phyloP scores from a whole-genome alignment of 1,140 invertebrate genomes.

The Trachymyrmex septentrionalis region DNA sequence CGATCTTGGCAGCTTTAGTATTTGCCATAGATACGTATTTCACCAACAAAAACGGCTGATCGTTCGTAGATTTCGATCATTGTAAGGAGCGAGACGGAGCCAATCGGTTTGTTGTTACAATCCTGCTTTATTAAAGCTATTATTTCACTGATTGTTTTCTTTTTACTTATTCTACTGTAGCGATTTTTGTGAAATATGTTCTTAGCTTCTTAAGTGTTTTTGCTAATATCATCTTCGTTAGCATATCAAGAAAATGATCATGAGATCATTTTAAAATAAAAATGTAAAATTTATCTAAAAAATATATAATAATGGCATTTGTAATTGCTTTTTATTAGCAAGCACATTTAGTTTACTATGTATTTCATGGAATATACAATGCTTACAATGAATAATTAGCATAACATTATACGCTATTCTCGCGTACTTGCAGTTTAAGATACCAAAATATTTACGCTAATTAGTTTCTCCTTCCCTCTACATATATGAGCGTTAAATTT shows the following conservation, averaged over 20 bases:
- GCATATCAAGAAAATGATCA: neutral
- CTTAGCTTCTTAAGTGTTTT: neutral
- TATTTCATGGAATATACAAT: constrained; percentile 9
- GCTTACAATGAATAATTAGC: constrained; percentile 25
- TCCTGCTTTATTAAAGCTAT: constrained; percentile 14
- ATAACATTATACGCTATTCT: neutral
- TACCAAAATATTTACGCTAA: neutral
- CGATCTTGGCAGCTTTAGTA: constrained; percentile 78
- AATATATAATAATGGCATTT: neutral
- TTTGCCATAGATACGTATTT: constrained; percentile 81
- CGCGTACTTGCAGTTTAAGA: neutral
- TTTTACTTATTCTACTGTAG: neutral
- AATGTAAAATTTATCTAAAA: neutral
- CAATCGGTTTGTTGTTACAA: neutral
- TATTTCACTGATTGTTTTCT: neutral
- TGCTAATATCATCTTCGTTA: neutral
- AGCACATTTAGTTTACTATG: constrained; percentile 9
- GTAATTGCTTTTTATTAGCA: constrained; percentile 17
- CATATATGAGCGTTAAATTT: neutral
- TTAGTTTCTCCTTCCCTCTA: neutral
- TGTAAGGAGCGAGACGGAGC: neutral
- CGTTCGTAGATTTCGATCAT: neutral
- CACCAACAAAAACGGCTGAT: constrained; percentile 78
- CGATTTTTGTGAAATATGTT: constrained; percentile 1
- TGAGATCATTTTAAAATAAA: neutral